These are phyloP conservation scores for human DNA, from an alignment of 2,113 vertebrate species.

Conservation along the genomic window DNA sequence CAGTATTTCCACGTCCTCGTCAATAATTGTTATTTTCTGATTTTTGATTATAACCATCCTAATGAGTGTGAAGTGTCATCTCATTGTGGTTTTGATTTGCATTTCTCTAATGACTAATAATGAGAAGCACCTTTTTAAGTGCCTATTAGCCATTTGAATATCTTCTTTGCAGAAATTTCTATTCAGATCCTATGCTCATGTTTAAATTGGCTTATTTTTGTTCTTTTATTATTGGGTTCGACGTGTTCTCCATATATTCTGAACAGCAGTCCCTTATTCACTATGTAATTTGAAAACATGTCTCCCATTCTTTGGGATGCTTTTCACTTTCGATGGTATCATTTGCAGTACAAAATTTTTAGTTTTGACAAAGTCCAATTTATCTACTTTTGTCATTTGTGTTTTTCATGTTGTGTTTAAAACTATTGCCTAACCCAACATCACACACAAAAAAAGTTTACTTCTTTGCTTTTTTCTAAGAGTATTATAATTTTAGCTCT, in stretches of 20 bases:
- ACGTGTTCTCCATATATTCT: neutral
- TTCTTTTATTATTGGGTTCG: neutral
- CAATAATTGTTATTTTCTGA: neutral
- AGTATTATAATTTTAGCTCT: neutral
- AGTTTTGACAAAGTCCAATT: neutral
- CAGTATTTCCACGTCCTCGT: neutral
- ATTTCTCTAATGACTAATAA: neutral
- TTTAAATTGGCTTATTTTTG: neutral
- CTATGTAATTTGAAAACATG: neutral
- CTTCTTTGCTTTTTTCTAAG: neutral
- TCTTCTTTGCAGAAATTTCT: neutral
- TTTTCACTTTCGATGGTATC: neutral
- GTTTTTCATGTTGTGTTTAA: neutral
- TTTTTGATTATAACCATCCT: neutral
- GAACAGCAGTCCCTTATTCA: neutral
- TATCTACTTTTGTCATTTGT: neutral
- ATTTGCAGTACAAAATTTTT: neutral
- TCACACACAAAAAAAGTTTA: neutral
- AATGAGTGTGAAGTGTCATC: neutral
- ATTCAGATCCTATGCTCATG: neutral
- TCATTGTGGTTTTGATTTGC: neutral
- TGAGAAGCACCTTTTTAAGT: neutral
- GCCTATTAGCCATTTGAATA: neutral
- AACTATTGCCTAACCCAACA: neutral
- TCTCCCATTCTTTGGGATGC: neutral